These are phyloP conservation scores for Melanotaenia boesemani DNA, from an alignment of 2,797 vertebrate genomes.

Conservation along the genomic window DNA sequence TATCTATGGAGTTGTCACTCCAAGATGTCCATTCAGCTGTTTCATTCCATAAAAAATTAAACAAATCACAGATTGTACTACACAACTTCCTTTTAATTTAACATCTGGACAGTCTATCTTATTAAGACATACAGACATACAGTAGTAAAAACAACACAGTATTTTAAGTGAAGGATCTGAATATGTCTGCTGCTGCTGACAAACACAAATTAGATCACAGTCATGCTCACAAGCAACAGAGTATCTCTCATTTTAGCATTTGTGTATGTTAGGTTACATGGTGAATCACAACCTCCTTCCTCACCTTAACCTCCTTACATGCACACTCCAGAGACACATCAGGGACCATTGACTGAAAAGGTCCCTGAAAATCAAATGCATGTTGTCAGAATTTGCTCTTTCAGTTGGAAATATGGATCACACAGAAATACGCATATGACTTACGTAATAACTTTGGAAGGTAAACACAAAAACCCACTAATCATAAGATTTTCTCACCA, in stretches of 20 bases:
- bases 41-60: no score
- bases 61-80: no score
- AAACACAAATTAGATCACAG: neutral
- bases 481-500: neutral
- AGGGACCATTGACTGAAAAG: neutral
- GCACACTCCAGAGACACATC: neutral
- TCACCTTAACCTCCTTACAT: neutral
- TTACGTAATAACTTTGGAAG: conserved; percentile 10
- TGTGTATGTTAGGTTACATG: conserved; percentile 1
- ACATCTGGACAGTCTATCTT: no score
- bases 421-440: conserved; percentile 2
- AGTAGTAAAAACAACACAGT: neutral
- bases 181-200: neutral
- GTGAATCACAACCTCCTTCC: conserved; percentile 41
- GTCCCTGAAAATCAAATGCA: conserved; percentile 5
- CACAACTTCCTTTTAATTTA: no score
- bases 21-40: no score
- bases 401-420: conserved; percentile 28
- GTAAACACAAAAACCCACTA: neutral
- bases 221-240: neutral
- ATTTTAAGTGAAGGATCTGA: neutral
- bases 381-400: conserved; percentile 11
- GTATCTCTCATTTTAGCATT: neutral
- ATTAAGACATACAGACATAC: no score
- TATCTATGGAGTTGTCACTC: no score